Percentiles rank a stretch among this genome's conserved stretches.
Conservation (phyloP, 1,140 invertebrate genomes). For the Catajapyx aquilonaris region DNA sequence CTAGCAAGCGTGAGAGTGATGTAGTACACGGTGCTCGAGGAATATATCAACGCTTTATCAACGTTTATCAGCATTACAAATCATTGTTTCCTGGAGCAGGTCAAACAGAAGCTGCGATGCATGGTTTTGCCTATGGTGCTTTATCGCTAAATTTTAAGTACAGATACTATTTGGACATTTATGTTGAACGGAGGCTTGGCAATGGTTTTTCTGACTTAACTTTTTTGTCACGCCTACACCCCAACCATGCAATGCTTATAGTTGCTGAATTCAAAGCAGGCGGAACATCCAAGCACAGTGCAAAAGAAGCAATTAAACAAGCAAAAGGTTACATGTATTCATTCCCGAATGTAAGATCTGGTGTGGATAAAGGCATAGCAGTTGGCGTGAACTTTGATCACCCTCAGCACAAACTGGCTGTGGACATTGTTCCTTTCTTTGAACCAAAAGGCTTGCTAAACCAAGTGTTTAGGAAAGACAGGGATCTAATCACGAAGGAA, state of each 20-base stretch:
- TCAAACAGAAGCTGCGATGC: background rate
- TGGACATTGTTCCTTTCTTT: background rate
- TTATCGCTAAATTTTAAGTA: background rate
- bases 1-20: background rate
- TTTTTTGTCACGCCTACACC: background rate
- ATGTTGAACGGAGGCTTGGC: background rate
- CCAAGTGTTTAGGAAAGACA: background rate
- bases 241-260: too few relatives aligned
- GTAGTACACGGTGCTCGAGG: background rate
- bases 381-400: background rate
- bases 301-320: too few relatives aligned
- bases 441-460: background rate
- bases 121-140: background rate
- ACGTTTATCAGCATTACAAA: background rate
- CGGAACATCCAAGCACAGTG: too few relatives aligned
- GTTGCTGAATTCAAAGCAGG: too few relatives aligned
- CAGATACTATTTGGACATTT: background rate
- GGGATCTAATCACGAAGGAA: background rate
- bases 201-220: background rate
- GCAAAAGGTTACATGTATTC: background rate
- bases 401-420: too few relatives aligned
- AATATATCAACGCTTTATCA: background rate
- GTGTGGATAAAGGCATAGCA: background rate
- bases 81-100: background rate
- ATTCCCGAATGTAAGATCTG: background rate